Base-by-base conservation (phyloP, 2,888 invertebrate species). In the Unio delphinus region DNA sequence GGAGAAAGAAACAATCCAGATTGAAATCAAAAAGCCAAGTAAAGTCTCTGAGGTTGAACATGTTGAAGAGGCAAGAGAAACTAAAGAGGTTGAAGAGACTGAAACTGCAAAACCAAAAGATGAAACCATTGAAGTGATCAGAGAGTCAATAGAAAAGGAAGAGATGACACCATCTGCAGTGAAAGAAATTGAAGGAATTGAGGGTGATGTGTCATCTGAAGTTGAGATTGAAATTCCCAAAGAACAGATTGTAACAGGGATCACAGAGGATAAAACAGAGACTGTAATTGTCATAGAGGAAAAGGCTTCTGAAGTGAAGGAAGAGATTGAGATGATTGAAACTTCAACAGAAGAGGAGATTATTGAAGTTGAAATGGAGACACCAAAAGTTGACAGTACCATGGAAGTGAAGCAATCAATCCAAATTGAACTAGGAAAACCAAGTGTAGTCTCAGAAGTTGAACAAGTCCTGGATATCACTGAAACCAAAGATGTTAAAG, bases 71-170 rank as follows among this genome's bases (percentile, higher is more conserved):
- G 45, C 15, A 45, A 45, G 45, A 59, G 69, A 68, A 55, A 45
- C 64, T 30, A 67, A 72, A 66, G 70, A 74, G 57, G 62, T 75
- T 55, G 18, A 20, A n/a, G 69, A 69, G 55, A 34, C 55, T 18
- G 64, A 73, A 66, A 65, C 63, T 68, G 75, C 76, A 58, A 76
- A 76, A 59, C 80, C 80, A 15, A 15, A 8, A 45, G 80, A 79
- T 60, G 78, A 79, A 71, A 75, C 65, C 11, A 65, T 76, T 64
- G 74, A 77, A 61, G 67, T 73, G 26, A 64, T 65, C 7, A 71
- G 72, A 54, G 77, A 75, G 65, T 70, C 72, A 23, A 72, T 81
- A 34, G 59, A 59, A 57, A 64, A 80, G 45, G 72, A 73, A 28
- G 68, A 73, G 20, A 67, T 75, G 62, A 70, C 64, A 45, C 75